Evolutionary conservation across 1,140 invertebrate species (phyloP), one percentile per base, ranked within the genome.

Genomic region (Drosophila sucinea): DNA sequence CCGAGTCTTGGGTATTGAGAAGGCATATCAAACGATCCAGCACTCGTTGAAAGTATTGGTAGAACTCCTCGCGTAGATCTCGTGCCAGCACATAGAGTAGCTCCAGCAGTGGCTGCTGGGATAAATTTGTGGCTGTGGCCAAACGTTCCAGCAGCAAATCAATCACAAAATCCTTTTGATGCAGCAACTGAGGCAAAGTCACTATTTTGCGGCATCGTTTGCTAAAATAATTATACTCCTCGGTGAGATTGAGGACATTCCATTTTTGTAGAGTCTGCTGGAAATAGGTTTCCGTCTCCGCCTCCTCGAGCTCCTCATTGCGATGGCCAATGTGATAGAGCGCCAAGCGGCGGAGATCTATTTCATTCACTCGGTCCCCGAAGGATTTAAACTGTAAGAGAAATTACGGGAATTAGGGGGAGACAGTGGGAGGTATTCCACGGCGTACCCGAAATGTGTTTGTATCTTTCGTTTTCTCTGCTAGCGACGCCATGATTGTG

Each of bases 21-120:
- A 98, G 92, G 65, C 94, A 94, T 11, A 97, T 95, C 2, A 97
- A 92, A 11, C 96, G 93, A 61, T 94, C 93, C 4, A 96, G 90
- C 77, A 98, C 93, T 0, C 92, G 85, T 11, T 94, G 93, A 87
- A 98, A 98, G 81, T 97, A 94, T 44, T 94, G 93, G 90, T 98
- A 98, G 86, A 98, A 98, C 66, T 98, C 97, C 84, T 95, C 94
- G 79, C 96, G 95, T 23, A 99, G 92, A 93, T 98, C 98, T 92
- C 95, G 95, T 5, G 96, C 96, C 44, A 98, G 89, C 38, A 97
- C 96, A 35, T 97, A 96, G 4, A 97, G 92, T 67, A 98, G 97
- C 95, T 98, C 97, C 57, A 98, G 92, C 56, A 97, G 92, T 11
- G 97, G 95, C 84, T 98, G 96, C 7, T 97, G 90, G 73, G 94